These are phyloP conservation scores for Drosophila novamexicana DNA, from an alignment of 1,140 invertebrate genomes.

Conservation along the genomic window DNA sequence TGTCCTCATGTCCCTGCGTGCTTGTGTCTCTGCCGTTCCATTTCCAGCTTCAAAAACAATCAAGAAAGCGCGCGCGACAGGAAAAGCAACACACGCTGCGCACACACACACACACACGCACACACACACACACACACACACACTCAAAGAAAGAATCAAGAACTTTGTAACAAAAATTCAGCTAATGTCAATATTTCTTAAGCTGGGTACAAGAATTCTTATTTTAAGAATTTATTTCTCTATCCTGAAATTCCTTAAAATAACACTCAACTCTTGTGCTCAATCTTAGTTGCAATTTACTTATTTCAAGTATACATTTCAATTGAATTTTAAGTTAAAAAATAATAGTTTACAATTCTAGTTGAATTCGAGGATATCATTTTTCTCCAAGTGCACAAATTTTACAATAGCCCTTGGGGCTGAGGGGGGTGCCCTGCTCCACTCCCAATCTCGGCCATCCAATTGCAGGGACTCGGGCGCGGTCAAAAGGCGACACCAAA, in stretches of 20 bases:
- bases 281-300: no score
- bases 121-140: constrained; percentile 35
- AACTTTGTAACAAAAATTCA: no score
- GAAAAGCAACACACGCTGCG: constrained; percentile 65
- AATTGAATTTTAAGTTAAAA: no score
- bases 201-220: no score
- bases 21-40: constrained; percentile 49
- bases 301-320: no score
- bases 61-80: constrained; percentile 67
- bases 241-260: no score
- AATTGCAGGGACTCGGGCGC: constrained; percentile 12
- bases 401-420: constrained; percentile 72
- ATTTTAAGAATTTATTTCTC: no score
- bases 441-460: background rate
- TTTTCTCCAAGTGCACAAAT: constrained; percentile 32
- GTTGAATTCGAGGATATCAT: no score
- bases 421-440: constrained; percentile 2
- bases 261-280: no score
- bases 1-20: constrained; percentile 30
- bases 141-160: background rate
- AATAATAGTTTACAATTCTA: no score
- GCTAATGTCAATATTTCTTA: no score
- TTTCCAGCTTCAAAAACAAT: constrained; percentile 70
- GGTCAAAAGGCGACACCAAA: constrained; percentile 76
- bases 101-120: constrained; percentile 40